Base-by-base conservation (phyloP, 2,797 vertebrate species). In the Myoxocephalus aenaeus region DNA sequence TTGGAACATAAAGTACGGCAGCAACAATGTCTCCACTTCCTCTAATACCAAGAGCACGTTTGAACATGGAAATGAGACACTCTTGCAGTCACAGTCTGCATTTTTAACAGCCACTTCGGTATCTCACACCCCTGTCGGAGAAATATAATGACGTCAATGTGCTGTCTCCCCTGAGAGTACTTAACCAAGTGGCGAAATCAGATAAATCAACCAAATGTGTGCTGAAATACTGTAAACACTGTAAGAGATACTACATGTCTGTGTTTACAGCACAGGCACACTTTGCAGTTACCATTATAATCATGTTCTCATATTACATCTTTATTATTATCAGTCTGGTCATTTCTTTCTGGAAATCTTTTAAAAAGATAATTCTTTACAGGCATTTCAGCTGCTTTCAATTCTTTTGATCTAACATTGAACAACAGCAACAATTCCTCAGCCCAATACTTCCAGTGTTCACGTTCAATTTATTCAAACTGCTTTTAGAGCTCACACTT, bases 141-240 rank as follows among this genome's bases (percentile, higher is more conserved):
- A 68, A 74, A 77, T 61, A 15, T 67, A 67, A 84, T 75, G 61
- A 78, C 4, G 32, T 85, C 80, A 79, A 68, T 69, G 58, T 18
- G 34, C 20, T 1, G 61, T 34, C 25, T 51, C 67, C 51, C 34
- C 12, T 18, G 36, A 74, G 66, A 74, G 63, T 14, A 10, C 18
- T 77, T 74, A 22, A 34, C 14, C 63, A n/a, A 36, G 71, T 7
- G 32, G 50, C 54, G 63, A 34, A 54, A 82, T 70, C 73, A 77
- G 50, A 80, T 57, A 62, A 70, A 62, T 77, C 46, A 64, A 66
- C 5, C 1, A 18, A 50, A 58, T 51, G 34, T 58, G 40, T 25
- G 59, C 20, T 9, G 44, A 44, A 44, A 70, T 7, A 63, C 34
- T 75, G 61, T 27, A 63, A 68, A 63, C 69, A 76, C 12, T 5